phyloP scores from a whole-genome alignment of 2,888 invertebrate genomes.

The Neria commutata region DNA sequence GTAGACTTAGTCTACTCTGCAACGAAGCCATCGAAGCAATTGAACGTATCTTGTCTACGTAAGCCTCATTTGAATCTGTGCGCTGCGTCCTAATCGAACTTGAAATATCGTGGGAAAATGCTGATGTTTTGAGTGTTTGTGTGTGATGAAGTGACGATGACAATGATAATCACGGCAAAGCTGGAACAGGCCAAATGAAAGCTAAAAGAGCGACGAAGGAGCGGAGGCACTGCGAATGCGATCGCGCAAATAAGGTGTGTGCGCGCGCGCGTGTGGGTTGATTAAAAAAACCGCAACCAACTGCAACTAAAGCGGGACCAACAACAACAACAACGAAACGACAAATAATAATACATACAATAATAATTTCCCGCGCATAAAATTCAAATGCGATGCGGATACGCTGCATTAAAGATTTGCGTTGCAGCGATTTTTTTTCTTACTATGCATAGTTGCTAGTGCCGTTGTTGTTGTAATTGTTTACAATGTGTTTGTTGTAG shows the following conservation, averaged over 20 bases:
- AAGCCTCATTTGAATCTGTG: no score
- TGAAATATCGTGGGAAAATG: conserved; percentile 35
- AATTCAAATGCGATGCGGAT: conserved; percentile 33
- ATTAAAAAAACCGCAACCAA: conserved; percentile 18
- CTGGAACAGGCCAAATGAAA: no score
- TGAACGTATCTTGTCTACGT: no score
- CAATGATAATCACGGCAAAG: not conserved
- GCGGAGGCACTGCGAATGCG: conserved; percentile 6
- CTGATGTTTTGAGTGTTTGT: conserved; percentile 2
- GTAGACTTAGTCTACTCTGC: no score
- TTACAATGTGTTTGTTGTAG: not conserved
- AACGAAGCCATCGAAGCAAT: no score
- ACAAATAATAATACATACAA: conserved; percentile 17
- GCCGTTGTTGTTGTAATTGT: not conserved
- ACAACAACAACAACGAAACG: conserved; percentile 26
- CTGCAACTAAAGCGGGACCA: conserved; percentile 14
- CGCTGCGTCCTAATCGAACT: conserved; percentile 20
- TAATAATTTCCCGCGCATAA: conserved; percentile 18
- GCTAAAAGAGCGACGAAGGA: not conserved
- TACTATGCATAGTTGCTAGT: not conserved
- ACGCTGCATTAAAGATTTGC: conserved; percentile 36
- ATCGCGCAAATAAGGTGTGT: conserved; percentile 32
- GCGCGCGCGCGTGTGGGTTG: no score
- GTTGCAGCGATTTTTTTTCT: conserved; percentile 29
- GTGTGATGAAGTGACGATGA: not conserved